Base-by-base conservation (phyloP, 2,888 invertebrate species). In the Petrolisthes manimaculis region DNA sequence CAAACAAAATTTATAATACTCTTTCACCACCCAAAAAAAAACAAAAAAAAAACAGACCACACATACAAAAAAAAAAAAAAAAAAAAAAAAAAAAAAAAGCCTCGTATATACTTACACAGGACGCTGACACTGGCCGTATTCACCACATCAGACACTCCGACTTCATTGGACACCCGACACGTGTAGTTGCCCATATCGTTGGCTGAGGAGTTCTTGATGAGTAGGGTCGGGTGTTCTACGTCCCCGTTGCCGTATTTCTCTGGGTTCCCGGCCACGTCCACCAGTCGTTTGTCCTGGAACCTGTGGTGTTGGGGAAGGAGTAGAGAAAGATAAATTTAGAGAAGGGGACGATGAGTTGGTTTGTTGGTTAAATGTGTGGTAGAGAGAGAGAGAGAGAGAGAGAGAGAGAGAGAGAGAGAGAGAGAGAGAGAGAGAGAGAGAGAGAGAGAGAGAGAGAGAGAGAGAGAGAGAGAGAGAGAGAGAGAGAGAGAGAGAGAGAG, bases 101-200 rank as follows among this genome's bases (percentile, higher is more conserved):
- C 9, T 2, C 61, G n/a, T n/a, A n/a, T n/a, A 85, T 91, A 95
- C 96, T 95, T 94, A 97, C 97, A 97, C 90, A 96, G 94, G 9
- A 97, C 96, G 92, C 96, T 96, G 84, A 98, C 95, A 92, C 95
- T 95, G 86, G 97, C 95, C 92, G 94, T 94, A 71, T 95, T 95
- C 92, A 94, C 94, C 69, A 95, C 95, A n/a, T 95, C 95, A 12
- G 97, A 96, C 91, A 95, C 94, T 12, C 96, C 95, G 81, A 97
- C 96, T 55, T 94, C 95, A 93, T 98, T 98, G 91, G 95, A 94
- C 80, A 97, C 94, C 90, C 95, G 94, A 92, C 98, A 98, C 54
- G 95, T 95, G 93, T 98, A 98, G 92, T 95, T 95, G 83, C 97
- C 98, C 93, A 96, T 95, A 93, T 98, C 98, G 0, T 94, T 94